Conservation (phyloP, 2,113 vertebrate species). For the Ceratotherium simum region DNA sequence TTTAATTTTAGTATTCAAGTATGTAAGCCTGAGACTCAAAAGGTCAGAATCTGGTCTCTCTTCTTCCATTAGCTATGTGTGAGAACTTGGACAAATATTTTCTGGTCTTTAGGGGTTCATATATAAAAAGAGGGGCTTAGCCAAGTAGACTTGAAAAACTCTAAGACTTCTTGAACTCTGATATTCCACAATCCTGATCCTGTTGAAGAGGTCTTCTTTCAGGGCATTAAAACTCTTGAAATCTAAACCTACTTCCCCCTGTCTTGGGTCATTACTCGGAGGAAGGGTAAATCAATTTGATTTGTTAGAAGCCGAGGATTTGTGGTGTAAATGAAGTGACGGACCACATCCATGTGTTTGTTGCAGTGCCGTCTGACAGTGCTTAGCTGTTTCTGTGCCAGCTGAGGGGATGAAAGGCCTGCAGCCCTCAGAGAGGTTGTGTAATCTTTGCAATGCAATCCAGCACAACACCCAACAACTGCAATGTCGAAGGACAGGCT, state of each 20-base stretch:
- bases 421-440: constrained; percentile 33
- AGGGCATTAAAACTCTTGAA: constrained; percentile 50
- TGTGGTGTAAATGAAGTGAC: constrained; percentile 46
- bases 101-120: neutral
- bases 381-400: constrained; percentile 32
- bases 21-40: neutral
- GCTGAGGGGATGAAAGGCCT: neutral
- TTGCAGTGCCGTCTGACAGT: neutral
- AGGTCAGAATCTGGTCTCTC: neutral
- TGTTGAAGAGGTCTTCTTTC: constrained; percentile 43
- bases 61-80: neutral
- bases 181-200: neutral
- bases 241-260: neutral
- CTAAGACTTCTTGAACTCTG: neutral
- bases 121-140: neutral
- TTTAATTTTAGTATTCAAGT: neutral
- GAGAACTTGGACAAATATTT: constrained; percentile 15
- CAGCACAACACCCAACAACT: neutral
- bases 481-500: constrained; percentile 23
- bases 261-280: neutral
- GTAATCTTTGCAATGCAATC: constrained; percentile 44
- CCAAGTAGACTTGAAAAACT: neutral
- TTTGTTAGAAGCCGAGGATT: constrained; percentile 41
- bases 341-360: neutral
- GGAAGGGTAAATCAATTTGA: constrained; percentile 19